Percentiles rank a stretch among this genome's conserved stretches.
Conservation (phyloP, 2,888 invertebrate genomes). For the Clostera curtula region DNA sequence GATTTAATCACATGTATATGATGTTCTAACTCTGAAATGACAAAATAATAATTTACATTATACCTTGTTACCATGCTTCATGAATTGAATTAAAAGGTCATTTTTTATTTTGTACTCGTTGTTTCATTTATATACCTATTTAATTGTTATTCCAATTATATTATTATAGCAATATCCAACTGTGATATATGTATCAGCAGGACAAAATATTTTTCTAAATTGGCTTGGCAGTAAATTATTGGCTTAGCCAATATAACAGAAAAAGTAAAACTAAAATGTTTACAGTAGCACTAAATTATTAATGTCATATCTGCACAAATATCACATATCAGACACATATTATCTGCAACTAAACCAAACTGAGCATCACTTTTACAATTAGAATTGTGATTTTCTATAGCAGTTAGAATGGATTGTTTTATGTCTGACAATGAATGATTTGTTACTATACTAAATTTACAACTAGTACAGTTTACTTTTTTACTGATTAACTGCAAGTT, state of each 20-base stretch:
- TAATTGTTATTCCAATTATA: background rate
- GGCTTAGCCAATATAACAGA: too few relatives aligned
- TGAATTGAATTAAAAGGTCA: slow-evolving; percentile 72
- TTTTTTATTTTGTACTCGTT: slow-evolving; percentile 68
- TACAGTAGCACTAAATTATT: slow-evolving; percentile 11
- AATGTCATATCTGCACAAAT: slow-evolving; percentile 50
- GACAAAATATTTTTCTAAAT: too few relatives aligned
- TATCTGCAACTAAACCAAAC: slow-evolving; percentile 44
- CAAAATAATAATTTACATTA: slow-evolving; percentile 66
- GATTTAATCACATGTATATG: slow-evolving; percentile 60
- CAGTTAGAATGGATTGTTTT: slow-evolving; percentile 33
- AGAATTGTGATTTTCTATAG: slow-evolving; percentile 43
- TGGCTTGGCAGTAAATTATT: too few relatives aligned
- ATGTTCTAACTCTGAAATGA: slow-evolving; percentile 63
- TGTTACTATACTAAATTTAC: slow-evolving; percentile 44
- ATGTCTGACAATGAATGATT: slow-evolving; percentile 36
- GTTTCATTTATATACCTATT: slow-evolving; percentile 30
- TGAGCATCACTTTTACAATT: slow-evolving; percentile 38
- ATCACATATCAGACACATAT: slow-evolving; percentile 57
- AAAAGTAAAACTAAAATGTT: too few relatives aligned
- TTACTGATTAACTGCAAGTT: slow-evolving; percentile 35
- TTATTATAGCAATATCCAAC: too few relatives aligned
- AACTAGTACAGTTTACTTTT: slow-evolving; percentile 40
- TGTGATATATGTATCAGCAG: too few relatives aligned
- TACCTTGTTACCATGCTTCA: slow-evolving; percentile 74